phyloP scores from a whole-genome alignment of 2,113 vertebrate genomes.

The Patagioenas fasciata region DNA sequence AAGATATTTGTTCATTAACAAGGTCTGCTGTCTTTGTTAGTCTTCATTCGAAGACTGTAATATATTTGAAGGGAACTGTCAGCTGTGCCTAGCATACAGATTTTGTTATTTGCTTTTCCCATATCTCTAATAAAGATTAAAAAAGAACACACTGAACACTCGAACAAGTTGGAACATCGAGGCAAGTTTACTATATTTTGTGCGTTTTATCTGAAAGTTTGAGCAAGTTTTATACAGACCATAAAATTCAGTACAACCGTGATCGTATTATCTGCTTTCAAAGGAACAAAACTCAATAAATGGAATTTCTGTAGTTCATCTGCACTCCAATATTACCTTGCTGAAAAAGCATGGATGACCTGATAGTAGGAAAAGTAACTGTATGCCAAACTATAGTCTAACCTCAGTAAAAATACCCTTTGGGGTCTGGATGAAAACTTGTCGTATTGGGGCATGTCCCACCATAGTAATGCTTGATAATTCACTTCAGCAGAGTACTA shows the following conservation, averaged over 20 bases:
- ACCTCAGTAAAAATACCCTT: neutral
- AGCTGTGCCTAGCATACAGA: neutral
- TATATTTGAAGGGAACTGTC: neutral
- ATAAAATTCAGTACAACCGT: neutral
- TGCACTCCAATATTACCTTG: neutral
- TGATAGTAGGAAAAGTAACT: neutral
- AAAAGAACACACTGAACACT: neutral
- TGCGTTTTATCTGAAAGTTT: slow-evolving; percentile 20
- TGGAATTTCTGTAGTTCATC: neutral
- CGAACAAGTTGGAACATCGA: neutral
- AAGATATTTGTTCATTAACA: neutral
- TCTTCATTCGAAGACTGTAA: neutral
- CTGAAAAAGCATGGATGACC: neutral
- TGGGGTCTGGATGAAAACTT: neutral
- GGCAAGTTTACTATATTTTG: neutral
- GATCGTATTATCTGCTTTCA: neutral
- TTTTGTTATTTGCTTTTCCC: slow-evolving; percentile 1
- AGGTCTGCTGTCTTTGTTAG: neutral
- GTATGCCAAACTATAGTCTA: neutral
- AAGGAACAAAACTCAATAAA: neutral
- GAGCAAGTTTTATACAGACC: neutral
- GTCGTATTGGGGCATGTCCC: neutral
- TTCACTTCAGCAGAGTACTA: neutral
- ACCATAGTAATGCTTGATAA: neutral
- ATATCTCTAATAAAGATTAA: neutral